Percentiles rank a stretch among this genome's conserved stretches.
These are phyloP conservation scores for Nannospalax galili DNA, from an alignment of 2,113 vertebrate genomes.

Conservation along the genomic window DNA sequence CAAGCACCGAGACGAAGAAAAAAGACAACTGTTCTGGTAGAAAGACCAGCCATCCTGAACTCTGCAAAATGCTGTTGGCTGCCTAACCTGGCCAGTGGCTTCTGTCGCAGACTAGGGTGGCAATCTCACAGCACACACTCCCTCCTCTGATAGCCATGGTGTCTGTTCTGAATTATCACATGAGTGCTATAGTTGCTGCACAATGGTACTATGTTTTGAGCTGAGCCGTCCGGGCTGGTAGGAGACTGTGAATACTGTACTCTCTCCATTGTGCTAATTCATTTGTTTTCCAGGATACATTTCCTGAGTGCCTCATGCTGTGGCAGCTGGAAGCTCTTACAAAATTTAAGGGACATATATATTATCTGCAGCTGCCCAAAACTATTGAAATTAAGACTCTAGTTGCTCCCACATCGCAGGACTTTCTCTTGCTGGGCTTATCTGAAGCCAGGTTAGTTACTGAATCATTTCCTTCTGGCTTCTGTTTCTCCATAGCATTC, in stretches of 20 bases:
- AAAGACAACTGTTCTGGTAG: not conserved
- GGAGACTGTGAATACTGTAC: conserved; percentile 12
- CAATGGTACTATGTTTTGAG: not conserved
- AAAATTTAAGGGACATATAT: conserved; percentile 63
- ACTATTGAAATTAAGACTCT: conserved; percentile 42
- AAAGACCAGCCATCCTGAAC: not conserved
- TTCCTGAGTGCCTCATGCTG: not conserved
- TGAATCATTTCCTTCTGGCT: conserved; percentile 59
- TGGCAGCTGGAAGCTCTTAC: conserved; percentile 53
- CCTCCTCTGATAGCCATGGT: not conserved
- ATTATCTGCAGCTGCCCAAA: conserved; percentile 50
- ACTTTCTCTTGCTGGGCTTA: conserved; percentile 30
- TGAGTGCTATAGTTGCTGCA: conserved; percentile 26
- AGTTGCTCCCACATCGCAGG: not conserved
- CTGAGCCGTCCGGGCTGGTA: conserved; percentile 9
- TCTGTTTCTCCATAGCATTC: conserved; percentile 29
- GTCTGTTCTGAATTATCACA: not conserved
- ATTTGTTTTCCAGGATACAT: conserved; percentile 50
- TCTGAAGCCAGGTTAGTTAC: conserved; percentile 52
- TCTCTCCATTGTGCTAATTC: conserved; percentile 53
- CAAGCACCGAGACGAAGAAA: not conserved
- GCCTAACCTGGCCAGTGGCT: not conserved
- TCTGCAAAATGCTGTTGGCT: not conserved
- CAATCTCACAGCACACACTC: not conserved
- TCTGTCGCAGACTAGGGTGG: fast-evolving